phyloP scores from a whole-genome alignment of 2,797 vertebrate genomes.

The Gymnoscopelus braueri region DNA sequence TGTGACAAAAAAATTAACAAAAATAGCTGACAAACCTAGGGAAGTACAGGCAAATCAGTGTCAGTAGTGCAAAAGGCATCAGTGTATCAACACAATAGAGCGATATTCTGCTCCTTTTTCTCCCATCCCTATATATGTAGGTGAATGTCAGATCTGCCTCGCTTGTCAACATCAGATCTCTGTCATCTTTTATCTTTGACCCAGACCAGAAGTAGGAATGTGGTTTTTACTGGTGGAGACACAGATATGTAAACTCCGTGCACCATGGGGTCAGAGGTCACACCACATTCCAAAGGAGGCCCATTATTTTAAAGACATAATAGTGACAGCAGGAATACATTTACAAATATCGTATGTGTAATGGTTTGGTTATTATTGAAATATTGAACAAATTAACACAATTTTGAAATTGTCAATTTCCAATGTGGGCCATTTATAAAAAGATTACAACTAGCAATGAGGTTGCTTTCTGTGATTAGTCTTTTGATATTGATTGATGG shows the following conservation, averaged over 20 bases:
- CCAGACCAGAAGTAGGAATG: conserved; percentile 72
- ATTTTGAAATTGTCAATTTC: neutral
- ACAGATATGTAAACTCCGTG: conserved; percentile 71
- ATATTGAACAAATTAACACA: conserved; percentile 21
- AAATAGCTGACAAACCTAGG: neutral
- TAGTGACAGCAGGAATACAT: conserved; percentile 52
- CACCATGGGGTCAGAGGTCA: conserved; percentile 60
- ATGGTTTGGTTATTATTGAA: conserved; percentile 41
- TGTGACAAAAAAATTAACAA: neutral
- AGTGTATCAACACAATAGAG: conserved; percentile 20
- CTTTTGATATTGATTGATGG: too few species aligned
- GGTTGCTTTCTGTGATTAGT: too few species aligned
- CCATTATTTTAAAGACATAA: conserved; percentile 49
- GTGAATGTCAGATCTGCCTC: conserved; percentile 42
- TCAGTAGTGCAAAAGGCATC: conserved; percentile 31
- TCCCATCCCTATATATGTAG: neutral
- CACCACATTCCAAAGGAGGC: conserved; percentile 60
- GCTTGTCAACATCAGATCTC: conserved; percentile 55
- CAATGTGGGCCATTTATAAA: neutral
- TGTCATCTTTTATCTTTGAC: conserved; percentile 71
- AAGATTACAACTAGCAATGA: too few species aligned
- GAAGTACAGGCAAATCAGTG: neutral
- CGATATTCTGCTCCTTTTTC: conserved; percentile 30
- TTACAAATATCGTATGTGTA: conserved; percentile 31
- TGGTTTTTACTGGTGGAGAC: conserved; percentile 66